Base-by-base conservation (phyloP, 2,113 vertebrate genomes). In the Ariopsis seemanni region DNA sequence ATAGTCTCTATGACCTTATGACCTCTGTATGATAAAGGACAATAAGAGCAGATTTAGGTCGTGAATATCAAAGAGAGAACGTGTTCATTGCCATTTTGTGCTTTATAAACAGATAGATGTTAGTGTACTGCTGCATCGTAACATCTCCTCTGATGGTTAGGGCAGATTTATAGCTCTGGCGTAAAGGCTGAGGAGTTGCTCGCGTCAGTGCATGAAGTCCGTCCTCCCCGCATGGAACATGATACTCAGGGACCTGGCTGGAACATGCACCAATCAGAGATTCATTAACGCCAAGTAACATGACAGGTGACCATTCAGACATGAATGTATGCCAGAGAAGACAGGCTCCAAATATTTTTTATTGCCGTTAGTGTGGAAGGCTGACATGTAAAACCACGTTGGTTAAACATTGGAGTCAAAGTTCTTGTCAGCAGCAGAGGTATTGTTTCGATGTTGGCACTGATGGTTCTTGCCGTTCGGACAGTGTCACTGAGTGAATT, bases 341-440 rank as follows among this genome's bases (percentile, higher is more conserved):
- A 88, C 75, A 65, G 57, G 27, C 42, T 62, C 89, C 89, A 91
- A 85, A 89, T 90, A 87, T 90, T 86, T 86, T 85, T 75, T 89
- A 88, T 91, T 91, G 78, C 83, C 55, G 52, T 90, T 92, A 86
- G 82, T 89, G 84, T 50, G 60, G 87, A 63, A 62, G 79, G 65
- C 20, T 69, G 83, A 69, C 22, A 60, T 25, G 12, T 72, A 58
- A 86, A 62, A 34, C 8, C 34, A 27, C 27, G 2, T 22, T 72
- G 63, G 30, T 48, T 83, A 82, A 57, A 80, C 57, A 50, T 75
- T 71, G 34, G 42, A 80, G 75, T 89, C 77, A 30, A 63, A 80
- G 63, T 58, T 87, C 80, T 85, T 80, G 83, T 88, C 67, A 11
- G 20, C 53, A 55, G 80, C 62, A 69, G 77, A 81, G 34, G 69